phyloP scores from a whole-genome alignment of 2,888 invertebrate genomes.

The Volucella inanis region DNA sequence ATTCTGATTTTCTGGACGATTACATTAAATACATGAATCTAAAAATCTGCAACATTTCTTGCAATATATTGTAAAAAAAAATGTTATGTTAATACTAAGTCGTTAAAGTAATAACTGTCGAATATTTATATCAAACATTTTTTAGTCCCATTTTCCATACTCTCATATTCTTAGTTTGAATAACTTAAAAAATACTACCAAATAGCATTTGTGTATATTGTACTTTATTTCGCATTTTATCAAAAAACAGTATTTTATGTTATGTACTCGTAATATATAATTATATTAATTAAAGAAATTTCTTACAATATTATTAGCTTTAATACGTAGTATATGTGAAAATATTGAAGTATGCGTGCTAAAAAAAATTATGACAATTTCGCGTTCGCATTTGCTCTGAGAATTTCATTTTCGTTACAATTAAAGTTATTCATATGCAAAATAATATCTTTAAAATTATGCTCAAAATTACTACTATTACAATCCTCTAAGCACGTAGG shows the following conservation, averaged over 20 bases:
- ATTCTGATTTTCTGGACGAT: no score
- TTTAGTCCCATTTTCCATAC: no score
- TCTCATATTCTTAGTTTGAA: no score
- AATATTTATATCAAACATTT: no score
- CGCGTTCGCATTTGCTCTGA: slow-evolving; percentile 30
- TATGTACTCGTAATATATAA: slow-evolving; percentile 15
- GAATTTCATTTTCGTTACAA: slow-evolving; percentile 49
- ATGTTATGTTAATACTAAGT: no score
- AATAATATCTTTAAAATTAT: slow-evolving; percentile 56
- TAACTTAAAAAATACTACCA: no score
- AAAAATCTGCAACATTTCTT: no score
- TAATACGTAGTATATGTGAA: slow-evolving; percentile 49
- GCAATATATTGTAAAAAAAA: no score
- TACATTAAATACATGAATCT: no score
- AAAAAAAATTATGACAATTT: slow-evolving; percentile 51
- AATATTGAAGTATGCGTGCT: slow-evolving; percentile 41
- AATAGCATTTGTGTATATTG: not conserved
- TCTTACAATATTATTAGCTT: slow-evolving; percentile 48
- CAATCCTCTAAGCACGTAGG: slow-evolving; percentile 45
- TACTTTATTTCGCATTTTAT: slow-evolving; percentile 6
- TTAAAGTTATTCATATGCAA: slow-evolving; percentile 59
- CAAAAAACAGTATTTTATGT: not conserved
- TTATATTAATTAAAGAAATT: slow-evolving; percentile 27
- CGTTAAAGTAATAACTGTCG: no score
- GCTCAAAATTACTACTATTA: slow-evolving; percentile 42